Evolutionary conservation across 2,888 invertebrate genomes (phyloP).

Genomic region (Agrotis segetum): DNA sequence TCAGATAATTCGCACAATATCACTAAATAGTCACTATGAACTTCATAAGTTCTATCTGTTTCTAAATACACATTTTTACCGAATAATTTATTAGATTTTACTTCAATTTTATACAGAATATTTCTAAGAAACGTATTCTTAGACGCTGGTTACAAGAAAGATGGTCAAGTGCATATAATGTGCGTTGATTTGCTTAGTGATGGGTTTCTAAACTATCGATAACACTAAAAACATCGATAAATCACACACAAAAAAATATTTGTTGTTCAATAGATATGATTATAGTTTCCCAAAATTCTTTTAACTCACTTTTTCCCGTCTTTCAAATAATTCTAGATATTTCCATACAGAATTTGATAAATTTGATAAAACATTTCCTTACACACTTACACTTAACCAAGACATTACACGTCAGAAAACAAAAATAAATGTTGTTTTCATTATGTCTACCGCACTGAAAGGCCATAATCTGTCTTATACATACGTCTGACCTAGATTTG

Average conservation of each 20-base stretch:
- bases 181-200: constrained; percentile 74
- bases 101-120: neutral
- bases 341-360: neutral
- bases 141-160: constrained; percentile 29
- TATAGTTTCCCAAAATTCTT: no score
- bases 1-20: neutral
- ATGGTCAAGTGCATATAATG: constrained; percentile 67
- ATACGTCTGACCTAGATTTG: constrained; percentile 52
- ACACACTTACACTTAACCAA: no score
- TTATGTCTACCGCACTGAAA: constrained; percentile 37
- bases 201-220: constrained; percentile 56
- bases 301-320: no score
- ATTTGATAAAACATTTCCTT: constrained; percentile 8
- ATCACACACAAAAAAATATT: neutral
- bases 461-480: constrained; percentile 52
- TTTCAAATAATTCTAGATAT: no score
- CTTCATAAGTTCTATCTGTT: no score
- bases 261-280: no score
- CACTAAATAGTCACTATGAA: neutral
- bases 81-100: neutral
- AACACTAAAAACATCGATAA: constrained; percentile 16
- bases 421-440: constrained; percentile 35
- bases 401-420: constrained; percentile 17
- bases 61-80: neutral
- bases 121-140: constrained; percentile 20